Evolutionary conservation across 2,888 invertebrate genomes (phyloP).

Genomic region (Melanargia galathea): DNA sequence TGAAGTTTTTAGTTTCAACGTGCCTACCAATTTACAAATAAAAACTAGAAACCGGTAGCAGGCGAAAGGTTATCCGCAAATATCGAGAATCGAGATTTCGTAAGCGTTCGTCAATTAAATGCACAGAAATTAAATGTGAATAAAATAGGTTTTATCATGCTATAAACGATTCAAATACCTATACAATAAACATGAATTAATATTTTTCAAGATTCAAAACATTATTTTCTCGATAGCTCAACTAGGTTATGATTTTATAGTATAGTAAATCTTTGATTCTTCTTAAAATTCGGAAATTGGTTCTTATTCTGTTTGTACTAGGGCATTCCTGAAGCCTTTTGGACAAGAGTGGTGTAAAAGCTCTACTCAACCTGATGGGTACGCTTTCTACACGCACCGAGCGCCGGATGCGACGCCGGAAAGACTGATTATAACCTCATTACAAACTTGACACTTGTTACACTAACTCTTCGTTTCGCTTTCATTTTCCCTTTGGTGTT

Average conservation of each 20-base stretch:
- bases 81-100: slow-evolving; percentile 39
- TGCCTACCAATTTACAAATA: slow-evolving; percentile 47
- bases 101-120: slow-evolving; percentile 38
- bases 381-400: slow-evolving; percentile 42
- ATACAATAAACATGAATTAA: neutral
- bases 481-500: slow-evolving; percentile 42
- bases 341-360: slow-evolving; percentile 1
- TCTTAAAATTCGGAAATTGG: no score
- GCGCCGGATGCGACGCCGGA: slow-evolving; percentile 60
- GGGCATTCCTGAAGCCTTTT: neutral
- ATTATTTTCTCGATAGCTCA: neutral
- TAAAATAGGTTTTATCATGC: slow-evolving; percentile 17
- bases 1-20: slow-evolving; percentile 65
- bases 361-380: slow-evolving; percentile 16
- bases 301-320: no score
- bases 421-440: slow-evolving; percentile 70
- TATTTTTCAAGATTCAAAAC: no score
- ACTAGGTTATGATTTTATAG: neutral
- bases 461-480: slow-evolving; percentile 58
- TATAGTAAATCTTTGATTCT: neutral
- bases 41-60: slow-evolving; percentile 69
- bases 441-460: slow-evolving; percentile 53
- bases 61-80: slow-evolving; percentile 69
- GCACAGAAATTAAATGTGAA: slow-evolving; percentile 28
- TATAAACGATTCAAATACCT: slow-evolving; percentile 7